Evolutionary conservation across 2,888 invertebrate genomes (phyloP).

Genomic region (Himalopsyche tibetana): DNA sequence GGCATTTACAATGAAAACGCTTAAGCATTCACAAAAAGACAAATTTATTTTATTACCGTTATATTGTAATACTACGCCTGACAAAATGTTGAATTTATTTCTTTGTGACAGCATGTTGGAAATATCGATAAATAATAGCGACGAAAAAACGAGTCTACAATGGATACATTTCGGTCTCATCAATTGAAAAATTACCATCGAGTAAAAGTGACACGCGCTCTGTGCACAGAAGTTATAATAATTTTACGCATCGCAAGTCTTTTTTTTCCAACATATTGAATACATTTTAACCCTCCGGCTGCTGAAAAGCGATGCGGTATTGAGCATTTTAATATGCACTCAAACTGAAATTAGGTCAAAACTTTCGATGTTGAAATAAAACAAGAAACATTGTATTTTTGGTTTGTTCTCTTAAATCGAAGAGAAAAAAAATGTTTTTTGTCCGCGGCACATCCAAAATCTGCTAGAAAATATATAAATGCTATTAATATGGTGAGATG

Average conservation of each 20-base stretch:
- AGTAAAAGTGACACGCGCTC: conserved; percentile 21
- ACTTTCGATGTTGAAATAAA: background rate
- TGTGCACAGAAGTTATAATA: conserved; percentile 1
- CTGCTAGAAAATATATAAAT: too few species aligned
- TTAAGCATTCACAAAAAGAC: background rate
- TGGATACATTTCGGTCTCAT: background rate
- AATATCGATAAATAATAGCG: conserved; percentile 5
- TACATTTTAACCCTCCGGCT: conserved; percentile 2
- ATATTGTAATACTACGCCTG: background rate
- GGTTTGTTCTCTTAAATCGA: too few species aligned
- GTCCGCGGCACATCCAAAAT: too few species aligned
- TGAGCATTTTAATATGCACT: background rate
- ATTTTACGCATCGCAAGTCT: background rate
- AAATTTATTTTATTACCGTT: background rate
- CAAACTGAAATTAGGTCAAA: background rate
- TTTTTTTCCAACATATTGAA: conserved; percentile 20
- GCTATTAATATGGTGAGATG: too few species aligned
- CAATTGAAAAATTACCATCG: conserved; percentile 29
- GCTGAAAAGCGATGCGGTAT: background rate
- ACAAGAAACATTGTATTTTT: too few species aligned
- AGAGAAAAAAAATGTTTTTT: too few species aligned
- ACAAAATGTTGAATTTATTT: background rate
- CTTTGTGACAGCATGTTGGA: background rate
- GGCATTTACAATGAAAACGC: background rate
- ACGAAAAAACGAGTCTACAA: background rate